Conservation (phyloP, 2,888 invertebrate species). For the Clusia tigrina region DNA sequence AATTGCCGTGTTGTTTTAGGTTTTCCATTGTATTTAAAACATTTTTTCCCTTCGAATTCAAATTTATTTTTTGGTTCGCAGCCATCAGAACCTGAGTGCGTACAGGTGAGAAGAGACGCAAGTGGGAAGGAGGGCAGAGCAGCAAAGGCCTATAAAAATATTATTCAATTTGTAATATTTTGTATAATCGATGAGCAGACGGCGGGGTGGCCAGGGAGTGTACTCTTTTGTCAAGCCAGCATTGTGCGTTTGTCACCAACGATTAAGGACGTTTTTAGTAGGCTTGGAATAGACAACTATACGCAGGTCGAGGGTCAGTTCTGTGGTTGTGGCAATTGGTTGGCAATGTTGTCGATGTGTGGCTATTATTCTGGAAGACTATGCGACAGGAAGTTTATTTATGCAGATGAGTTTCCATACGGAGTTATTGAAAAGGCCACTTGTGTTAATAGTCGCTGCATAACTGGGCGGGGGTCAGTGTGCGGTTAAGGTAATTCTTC, state of each 20-base stretch:
- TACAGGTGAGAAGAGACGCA: background rate
- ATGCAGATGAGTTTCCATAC: too few species aligned
- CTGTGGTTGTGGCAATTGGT: slow-evolving; percentile 22
- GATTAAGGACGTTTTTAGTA: slow-evolving; percentile 45
- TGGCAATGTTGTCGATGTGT: slow-evolving; percentile 32
- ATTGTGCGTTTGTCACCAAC: slow-evolving; percentile 51
- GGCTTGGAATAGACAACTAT: slow-evolving; percentile 10
- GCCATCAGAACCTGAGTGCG: slow-evolving; percentile 32
- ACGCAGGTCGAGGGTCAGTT: slow-evolving; percentile 22
- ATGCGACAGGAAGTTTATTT: slow-evolving; percentile 37
- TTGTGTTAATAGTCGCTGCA: too few species aligned
- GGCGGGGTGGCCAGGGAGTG: background rate
- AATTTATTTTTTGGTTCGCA: slow-evolving; percentile 48
- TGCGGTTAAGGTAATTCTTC: too few species aligned
- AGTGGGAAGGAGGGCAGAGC: slow-evolving; percentile 27
- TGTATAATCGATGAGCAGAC: slow-evolving; percentile 4
- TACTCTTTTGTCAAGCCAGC: slow-evolving; percentile 28
- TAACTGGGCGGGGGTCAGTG: too few species aligned
- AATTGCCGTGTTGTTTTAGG: slow-evolving; percentile 51
- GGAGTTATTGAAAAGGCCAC: too few species aligned
- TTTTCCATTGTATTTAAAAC: slow-evolving; percentile 30
- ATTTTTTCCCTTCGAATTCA: slow-evolving; percentile 37
- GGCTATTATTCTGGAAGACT: slow-evolving; percentile 32
- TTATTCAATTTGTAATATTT: slow-evolving; percentile 48
- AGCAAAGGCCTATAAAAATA: slow-evolving; percentile 50